Evolutionary conservation across 2,888 invertebrate genomes (phyloP).

Genomic region (Drosophila nigricruria): DNA sequence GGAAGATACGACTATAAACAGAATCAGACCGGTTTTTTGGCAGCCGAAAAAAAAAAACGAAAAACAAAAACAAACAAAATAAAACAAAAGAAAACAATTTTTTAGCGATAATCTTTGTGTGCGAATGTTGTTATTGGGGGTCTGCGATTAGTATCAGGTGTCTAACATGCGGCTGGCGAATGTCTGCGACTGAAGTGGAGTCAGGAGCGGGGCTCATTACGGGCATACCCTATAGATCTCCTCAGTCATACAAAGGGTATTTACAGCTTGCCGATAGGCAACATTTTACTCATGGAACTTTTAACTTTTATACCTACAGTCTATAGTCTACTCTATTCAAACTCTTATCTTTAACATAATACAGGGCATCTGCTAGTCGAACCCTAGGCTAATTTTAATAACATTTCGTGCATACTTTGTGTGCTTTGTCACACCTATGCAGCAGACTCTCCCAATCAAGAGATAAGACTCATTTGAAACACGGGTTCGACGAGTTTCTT

Average conservation of each 20-base stretch:
- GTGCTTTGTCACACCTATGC: constrained; percentile 35
- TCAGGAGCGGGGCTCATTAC: constrained; percentile 11
- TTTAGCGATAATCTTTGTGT: constrained; percentile 45
- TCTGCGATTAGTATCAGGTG: constrained; percentile 62
- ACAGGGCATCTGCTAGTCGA: constrained; percentile 32
- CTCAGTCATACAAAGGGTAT: background rate
- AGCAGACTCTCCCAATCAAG: constrained; percentile 9
- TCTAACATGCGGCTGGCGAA: constrained; percentile 67
- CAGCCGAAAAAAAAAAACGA: constrained; percentile 49
- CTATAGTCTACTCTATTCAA: background rate
- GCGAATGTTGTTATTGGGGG: constrained; percentile 23
- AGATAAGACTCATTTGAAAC: constrained; percentile 37
- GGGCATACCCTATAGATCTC: constrained; percentile 20
- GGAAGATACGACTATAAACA: constrained; percentile 36
- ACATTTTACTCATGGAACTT: background rate
- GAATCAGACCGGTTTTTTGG: constrained; percentile 56
- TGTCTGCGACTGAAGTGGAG: constrained; percentile 64
- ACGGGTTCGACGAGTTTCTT: constrained; percentile 38
- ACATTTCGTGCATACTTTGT: background rate
- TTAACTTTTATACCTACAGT: background rate
- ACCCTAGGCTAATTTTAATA: background rate
- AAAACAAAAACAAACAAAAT: constrained; percentile 27
- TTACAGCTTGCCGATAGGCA: background rate
- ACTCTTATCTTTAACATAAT: background rate
- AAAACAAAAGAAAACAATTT: constrained; percentile 17